Evolutionary conservation across 1,140 invertebrate species (phyloP).

Genomic region (Nomia melanderi): DNA sequence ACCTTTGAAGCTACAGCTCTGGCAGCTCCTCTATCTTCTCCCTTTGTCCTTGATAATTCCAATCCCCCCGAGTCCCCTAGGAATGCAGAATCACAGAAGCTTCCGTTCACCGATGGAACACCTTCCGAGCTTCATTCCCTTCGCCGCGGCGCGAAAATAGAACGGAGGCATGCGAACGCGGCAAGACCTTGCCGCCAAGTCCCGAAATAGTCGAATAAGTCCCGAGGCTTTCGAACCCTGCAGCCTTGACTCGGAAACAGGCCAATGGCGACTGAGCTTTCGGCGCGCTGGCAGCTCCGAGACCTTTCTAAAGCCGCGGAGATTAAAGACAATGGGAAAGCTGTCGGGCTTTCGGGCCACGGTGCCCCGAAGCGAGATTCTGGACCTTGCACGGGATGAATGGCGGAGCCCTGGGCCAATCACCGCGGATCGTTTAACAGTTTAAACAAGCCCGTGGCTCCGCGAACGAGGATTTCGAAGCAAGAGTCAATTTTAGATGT

Average conservation of each 20-base stretch:
- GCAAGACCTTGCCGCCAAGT: background rate
- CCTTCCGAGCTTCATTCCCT: background rate
- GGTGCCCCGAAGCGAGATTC: no score
- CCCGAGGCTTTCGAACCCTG: constrained; percentile 1
- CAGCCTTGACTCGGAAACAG: background rate
- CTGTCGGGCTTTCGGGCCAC: background rate
- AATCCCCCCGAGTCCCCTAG: no score
- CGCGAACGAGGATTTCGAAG: background rate
- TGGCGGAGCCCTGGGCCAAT: background rate
- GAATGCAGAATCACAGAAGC: no score
- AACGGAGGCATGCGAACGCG: background rate
- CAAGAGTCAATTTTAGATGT: background rate
- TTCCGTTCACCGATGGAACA: no score
- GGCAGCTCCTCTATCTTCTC: no score
- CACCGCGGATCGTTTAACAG: background rate
- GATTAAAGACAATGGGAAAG: background rate
- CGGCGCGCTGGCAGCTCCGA: background rate
- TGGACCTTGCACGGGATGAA: background rate
- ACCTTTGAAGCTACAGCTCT: no score
- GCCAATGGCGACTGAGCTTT: background rate
- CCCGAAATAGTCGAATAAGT: constrained; percentile 6
- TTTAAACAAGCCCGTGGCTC: background rate
- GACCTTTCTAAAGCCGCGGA: background rate
- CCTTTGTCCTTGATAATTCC: no score
- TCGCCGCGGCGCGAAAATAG: background rate